These are phyloP conservation scores for Recurvirostra avosetta DNA, from an alignment of 2,113 vertebrate species.

Conservation along the genomic window DNA sequence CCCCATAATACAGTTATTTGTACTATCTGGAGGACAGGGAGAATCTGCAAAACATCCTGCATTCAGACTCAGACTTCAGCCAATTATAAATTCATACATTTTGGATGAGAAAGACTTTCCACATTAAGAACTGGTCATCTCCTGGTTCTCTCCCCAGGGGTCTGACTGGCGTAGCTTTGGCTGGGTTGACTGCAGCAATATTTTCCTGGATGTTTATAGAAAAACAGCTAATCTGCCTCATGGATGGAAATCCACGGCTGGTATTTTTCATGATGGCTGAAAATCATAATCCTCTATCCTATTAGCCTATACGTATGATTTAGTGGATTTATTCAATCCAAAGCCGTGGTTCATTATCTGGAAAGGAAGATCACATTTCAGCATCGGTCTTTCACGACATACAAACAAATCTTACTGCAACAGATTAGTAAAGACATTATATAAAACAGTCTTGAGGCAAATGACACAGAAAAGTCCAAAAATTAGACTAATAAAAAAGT, in stretches of 20 bases:
- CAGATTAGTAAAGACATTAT: background rate
- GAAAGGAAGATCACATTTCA: background rate
- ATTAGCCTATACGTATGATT: background rate
- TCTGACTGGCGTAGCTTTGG: background rate
- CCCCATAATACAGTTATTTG: background rate
- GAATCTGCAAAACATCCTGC: background rate
- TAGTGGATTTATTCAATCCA: background rate
- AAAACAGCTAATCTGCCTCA: background rate
- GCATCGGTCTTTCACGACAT: fast-evolving
- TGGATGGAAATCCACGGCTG: background rate
- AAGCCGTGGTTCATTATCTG: background rate
- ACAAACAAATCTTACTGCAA: fast-evolving
- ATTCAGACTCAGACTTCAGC: background rate
- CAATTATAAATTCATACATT: background rate
- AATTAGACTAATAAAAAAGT: background rate
- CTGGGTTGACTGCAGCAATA: background rate
- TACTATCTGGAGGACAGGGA: background rate
- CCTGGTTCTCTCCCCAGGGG: background rate
- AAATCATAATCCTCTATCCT: background rate
- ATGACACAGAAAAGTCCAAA: background rate
- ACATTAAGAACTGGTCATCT: fast-evolving
- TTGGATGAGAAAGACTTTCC: background rate
- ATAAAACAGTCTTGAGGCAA: background rate
- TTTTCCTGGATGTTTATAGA: background rate
- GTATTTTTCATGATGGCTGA: background rate